Conservation (phyloP, 2,888 invertebrate species). For the Tuta absoluta region DNA sequence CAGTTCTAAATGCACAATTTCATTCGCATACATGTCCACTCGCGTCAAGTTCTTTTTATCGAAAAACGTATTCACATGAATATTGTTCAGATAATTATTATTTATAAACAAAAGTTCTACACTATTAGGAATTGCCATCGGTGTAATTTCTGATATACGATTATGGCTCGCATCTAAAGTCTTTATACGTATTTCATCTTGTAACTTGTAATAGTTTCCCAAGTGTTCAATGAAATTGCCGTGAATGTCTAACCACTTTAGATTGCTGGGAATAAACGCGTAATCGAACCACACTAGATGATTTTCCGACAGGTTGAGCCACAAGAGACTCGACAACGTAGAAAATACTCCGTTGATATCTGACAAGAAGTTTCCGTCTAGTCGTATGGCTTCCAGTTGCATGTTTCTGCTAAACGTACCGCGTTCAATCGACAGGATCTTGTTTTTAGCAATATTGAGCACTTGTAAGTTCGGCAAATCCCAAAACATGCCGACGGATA, state of each 20-base stretch:
- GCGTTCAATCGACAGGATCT: slow-evolving; percentile 91
- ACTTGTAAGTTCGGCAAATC: slow-evolving; percentile 92
- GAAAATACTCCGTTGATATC: slow-evolving; percentile 95
- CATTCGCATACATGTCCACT: slow-evolving; percentile 95
- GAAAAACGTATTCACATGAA: slow-evolving; percentile 92
- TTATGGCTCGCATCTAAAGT: slow-evolving; percentile 95
- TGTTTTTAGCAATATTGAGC: slow-evolving; percentile 93
- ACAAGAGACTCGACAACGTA: slow-evolving; percentile 90
- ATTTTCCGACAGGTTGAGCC: slow-evolving; percentile 95
- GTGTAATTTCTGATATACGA: slow-evolving; percentile 89
- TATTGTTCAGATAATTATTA: slow-evolving; percentile 91
- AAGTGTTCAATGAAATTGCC: slow-evolving; percentile 93
- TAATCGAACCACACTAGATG: slow-evolving; percentile 96
- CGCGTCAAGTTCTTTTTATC: slow-evolving; percentile 92
- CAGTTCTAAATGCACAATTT: slow-evolving; percentile 90
- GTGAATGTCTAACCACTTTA: slow-evolving; percentile 95
- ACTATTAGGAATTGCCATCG: slow-evolving; percentile 93
- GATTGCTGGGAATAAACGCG: slow-evolving; percentile 93
- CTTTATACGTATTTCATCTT: slow-evolving; percentile 89
- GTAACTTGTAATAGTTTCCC: slow-evolving; percentile 93
- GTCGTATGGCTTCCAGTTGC: slow-evolving; percentile 91
- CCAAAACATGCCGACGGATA: slow-evolving; percentile 92
- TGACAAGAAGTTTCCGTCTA: slow-evolving; percentile 93
- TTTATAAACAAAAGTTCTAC: slow-evolving; percentile 93
- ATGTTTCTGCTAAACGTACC: slow-evolving; percentile 91